Percentiles rank a stretch among this genome's conserved stretches.
These are phyloP conservation scores for Drosophila limbata DNA, from an alignment of 2,888 invertebrate genomes.

Conservation along the genomic window DNA sequence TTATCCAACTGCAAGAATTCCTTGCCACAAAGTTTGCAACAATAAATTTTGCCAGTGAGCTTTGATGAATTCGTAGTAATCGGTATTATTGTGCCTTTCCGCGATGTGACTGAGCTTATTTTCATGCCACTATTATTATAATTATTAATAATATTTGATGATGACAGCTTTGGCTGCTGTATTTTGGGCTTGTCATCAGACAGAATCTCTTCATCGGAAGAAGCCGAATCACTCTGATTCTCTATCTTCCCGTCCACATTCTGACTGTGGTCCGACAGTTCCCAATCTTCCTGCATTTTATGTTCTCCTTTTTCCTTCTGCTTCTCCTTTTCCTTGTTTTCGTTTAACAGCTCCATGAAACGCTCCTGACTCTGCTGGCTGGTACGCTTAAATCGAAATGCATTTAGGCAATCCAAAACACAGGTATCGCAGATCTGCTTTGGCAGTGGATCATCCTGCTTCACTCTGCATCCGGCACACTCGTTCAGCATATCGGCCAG, in stretches of 20 bases:
- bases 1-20: background rate
- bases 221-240: background rate
- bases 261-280: background rate
- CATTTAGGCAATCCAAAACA: conserved; percentile 37
- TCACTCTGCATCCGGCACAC: conserved; percentile 22
- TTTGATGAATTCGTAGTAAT: background rate
- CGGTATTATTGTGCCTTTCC: background rate
- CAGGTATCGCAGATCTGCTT: conserved; percentile 45
- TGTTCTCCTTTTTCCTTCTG: background rate
- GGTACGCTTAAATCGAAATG: conserved; percentile 40
- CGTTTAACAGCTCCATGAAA: background rate
- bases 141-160: too few species aligned
- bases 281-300: background rate
- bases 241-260: conserved; percentile 4
- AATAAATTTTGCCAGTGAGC: conserved; percentile 3
- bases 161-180: background rate
- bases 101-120: background rate
- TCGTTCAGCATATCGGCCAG: conserved; percentile 44
- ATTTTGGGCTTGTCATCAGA: background rate
- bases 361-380: conserved; percentile 34
- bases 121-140: background rate
- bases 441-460: conserved; percentile 33
- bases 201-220: background rate
- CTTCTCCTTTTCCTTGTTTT: background rate
- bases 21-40: conserved; percentile 1